Evolutionary conservation across 2,113 vertebrate species (phyloP), one percentile per base, ranked within the genome.

Genomic region (Nicator chloris): DNA sequence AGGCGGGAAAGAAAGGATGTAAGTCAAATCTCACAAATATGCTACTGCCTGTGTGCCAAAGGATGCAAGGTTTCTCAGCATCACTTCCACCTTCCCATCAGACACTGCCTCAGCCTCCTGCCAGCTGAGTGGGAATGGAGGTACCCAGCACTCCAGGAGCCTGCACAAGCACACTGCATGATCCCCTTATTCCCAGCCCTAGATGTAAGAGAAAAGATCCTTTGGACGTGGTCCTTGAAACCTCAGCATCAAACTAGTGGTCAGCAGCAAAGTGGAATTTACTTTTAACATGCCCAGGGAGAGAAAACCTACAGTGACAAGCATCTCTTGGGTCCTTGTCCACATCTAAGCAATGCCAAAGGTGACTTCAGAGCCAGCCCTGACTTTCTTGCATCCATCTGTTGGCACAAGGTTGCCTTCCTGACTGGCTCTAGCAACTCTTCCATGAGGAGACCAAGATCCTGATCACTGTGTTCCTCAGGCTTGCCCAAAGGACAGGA

Each of bases 131-230:
- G 11, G 14, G 47, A 71, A 44, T 6, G 44, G 27, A 68, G 24
- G 30, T 54, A 70, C 15, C 16, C 2, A 0, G 80, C 80, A 42
- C 7, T 6, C 5, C 30, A 28, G 24, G 9, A 69, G 19, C 35
- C 51, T 0, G 0, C 59, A 47, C 8, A 56, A 42, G 69, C 44
- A 42, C 31, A 13, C 17, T 3, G 1, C 51, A 45, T 0, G 1
- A 80, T 21, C 50, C 3, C 1, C 37, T 76, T 54, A 77, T 30
- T 82, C 28, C 45, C 24, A 72, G 49, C 10, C n/a, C 30, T 5
- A 53, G 13, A 11, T 3, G 0, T 9, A 54, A 72, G 17, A 51
- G 4, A 70, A 70, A 57, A 6, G 12, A 18, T 94, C 59, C 49
- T 91, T 53, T 86, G 59, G 50, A 63, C 0, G 0, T 5, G 28